Evolutionary conservation across 2,888 invertebrate species (phyloP).

Genomic region (Koerneria pararmatus): DNA sequence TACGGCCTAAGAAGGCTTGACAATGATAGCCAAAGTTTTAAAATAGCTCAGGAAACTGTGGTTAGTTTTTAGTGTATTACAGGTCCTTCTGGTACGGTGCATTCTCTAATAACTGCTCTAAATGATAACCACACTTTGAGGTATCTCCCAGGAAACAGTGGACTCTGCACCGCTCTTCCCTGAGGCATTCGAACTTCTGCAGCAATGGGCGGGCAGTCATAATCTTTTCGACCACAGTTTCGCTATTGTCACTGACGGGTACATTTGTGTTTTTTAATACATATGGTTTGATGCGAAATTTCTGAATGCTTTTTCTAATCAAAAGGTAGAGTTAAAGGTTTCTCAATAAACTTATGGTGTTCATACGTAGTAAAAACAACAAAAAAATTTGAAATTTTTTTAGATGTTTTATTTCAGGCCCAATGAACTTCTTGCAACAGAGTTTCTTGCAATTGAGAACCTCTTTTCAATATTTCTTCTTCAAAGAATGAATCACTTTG

Average conservation of each 20-base stretch:
- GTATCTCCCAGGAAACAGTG: conserved; percentile 62
- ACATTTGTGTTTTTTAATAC: conserved; percentile 22
- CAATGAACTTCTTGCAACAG: background rate
- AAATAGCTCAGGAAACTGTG: too few relatives aligned
- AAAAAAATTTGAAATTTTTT: too few relatives aligned
- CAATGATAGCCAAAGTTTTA: too few relatives aligned
- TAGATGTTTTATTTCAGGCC: background rate
- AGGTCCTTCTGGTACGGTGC: too few relatives aligned
- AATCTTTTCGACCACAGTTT: conserved; percentile 60
- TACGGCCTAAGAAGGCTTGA: too few relatives aligned
- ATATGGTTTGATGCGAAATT: background rate
- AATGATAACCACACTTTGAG: conserved; percentile 26
- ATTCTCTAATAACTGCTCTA: too few relatives aligned
- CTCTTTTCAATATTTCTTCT: conserved; percentile 22
- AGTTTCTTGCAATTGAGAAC: background rate
- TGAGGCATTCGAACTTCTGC: conserved; percentile 63
- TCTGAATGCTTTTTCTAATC: too few relatives aligned
- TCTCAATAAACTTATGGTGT: too few relatives aligned
- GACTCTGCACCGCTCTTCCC: conserved; percentile 64
- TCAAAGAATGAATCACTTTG: too few relatives aligned
- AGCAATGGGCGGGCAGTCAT: conserved; percentile 63
- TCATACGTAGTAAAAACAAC: conserved; percentile 65
- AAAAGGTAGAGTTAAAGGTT: too few relatives aligned
- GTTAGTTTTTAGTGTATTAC: too few relatives aligned
- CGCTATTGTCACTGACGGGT: conserved; percentile 67